Evolutionary conservation across 2,113 vertebrate genomes (phyloP).

Genomic region (Tenebrosternarchus preto): DNA sequence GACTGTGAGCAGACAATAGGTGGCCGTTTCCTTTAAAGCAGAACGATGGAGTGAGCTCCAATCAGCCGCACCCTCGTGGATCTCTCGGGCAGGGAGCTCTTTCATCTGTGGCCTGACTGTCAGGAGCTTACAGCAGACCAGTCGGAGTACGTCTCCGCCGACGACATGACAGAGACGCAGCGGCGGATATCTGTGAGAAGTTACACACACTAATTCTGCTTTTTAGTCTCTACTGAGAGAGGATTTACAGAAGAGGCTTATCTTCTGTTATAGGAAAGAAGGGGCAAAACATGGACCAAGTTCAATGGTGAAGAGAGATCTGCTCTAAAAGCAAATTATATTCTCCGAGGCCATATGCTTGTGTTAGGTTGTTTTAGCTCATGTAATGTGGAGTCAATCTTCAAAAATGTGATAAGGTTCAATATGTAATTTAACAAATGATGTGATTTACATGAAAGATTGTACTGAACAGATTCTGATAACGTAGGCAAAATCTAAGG

Average conservation of each 20-base stretch:
- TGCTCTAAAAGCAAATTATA: slow-evolving; percentile 14
- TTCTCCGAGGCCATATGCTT: neutral
- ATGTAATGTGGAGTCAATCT: neutral
- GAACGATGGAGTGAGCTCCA: slow-evolving; percentile 23
- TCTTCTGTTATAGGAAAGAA: slow-evolving; percentile 15
- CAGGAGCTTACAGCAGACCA: slow-evolving; percentile 58
- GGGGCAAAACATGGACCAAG: slow-evolving; percentile 10
- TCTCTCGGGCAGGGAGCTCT: slow-evolving; percentile 40
- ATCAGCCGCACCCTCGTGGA: neutral
- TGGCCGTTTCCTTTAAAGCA: slow-evolving; percentile 12
- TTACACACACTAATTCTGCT: slow-evolving; percentile 52
- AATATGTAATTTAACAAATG: too few relatives aligned
- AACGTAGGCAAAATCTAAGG: too few relatives aligned
- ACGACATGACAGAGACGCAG: slow-evolving; percentile 44
- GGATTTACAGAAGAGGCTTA: slow-evolving; percentile 34
- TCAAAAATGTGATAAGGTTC: neutral
- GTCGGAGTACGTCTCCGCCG: slow-evolving; percentile 42
- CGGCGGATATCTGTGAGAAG: slow-evolving; percentile 53
- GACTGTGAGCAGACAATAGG: neutral
- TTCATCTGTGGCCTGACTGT: slow-evolving; percentile 67
- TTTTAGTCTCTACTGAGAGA: slow-evolving; percentile 47
- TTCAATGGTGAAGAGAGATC: slow-evolving; percentile 11
- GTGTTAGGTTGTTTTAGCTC: neutral
- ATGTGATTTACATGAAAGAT: too few relatives aligned
- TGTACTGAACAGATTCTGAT: too few relatives aligned